A percentile compares a stretch with the other conserved stretches of the same genome.
These are phyloP conservation scores for Scaptomyza tumidula DNA, from an alignment of 2,888 invertebrate genomes.

Conservation along the genomic window DNA sequence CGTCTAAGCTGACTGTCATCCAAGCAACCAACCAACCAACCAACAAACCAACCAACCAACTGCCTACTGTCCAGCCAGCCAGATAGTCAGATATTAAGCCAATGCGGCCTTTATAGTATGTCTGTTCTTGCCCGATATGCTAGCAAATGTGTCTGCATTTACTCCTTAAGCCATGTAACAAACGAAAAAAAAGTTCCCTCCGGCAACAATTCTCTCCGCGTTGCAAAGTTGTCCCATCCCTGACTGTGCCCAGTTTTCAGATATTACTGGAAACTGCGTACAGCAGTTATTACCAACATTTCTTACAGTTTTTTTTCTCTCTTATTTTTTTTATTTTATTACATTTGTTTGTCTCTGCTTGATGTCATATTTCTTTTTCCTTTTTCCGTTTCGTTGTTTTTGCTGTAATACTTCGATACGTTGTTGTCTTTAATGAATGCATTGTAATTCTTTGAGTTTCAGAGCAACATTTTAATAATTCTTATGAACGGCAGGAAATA, in stretches of 20 bases:
- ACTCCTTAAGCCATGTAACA: constrained; percentile 45
- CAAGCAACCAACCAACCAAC: constrained; percentile 10
- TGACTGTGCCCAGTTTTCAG: constrained; percentile 31
- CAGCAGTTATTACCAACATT: constrained; percentile 75
- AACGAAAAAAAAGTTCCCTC: constrained; percentile 16
- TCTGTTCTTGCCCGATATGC: constrained; percentile 54
- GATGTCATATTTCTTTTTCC: constrained; percentile 32
- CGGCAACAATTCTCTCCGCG: constrained; percentile 10
- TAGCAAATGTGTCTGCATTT: constrained; percentile 62
- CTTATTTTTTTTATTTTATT: constrained; percentile 22
- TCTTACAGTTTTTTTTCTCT: constrained; percentile 30
- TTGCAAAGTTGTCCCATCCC: constrained; percentile 26
- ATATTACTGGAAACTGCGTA: constrained; percentile 46
- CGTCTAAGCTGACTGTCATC: constrained; percentile 66
- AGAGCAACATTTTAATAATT: constrained; percentile 38
- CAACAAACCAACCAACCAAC: constrained; percentile 47
- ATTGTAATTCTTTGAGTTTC: constrained; percentile 48
- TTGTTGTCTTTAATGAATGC: constrained; percentile 57
- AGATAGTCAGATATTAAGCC: background rate
- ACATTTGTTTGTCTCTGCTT: constrained; percentile 41
- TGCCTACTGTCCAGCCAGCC: constrained; percentile 54
- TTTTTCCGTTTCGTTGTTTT: constrained; percentile 1
- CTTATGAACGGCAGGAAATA: constrained; percentile 47
- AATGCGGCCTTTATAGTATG: constrained; percentile 41
- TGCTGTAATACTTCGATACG: constrained; percentile 32